Percentiles rank a stretch among this genome's conserved stretches.
phyloP scores from a whole-genome alignment of 2,888 invertebrate genomes.

The Phoenoteleia sp. region DNA sequence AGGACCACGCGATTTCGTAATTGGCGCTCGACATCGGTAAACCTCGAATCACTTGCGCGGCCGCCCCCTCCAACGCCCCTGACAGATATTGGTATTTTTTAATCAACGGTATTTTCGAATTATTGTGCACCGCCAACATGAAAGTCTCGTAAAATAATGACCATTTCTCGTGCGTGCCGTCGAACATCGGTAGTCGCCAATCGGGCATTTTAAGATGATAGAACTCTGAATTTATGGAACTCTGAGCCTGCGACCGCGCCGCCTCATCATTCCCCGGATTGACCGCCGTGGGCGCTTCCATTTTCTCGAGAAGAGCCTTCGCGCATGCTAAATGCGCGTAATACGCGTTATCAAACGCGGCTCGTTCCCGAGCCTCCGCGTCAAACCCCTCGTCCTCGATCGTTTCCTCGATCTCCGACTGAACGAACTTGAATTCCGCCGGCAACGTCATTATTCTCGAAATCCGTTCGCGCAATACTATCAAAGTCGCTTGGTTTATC shows the following conservation, averaged over 20 bases:
- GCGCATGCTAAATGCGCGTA: too few relatives aligned
- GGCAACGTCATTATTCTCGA: too few relatives aligned
- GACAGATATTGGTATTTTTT: constrained; percentile 71
- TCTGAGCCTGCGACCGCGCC: neutral
- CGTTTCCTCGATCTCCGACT: too few relatives aligned
- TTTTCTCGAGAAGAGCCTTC: too few relatives aligned
- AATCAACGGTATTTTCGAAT: constrained; percentile 46
- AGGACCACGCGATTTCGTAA: constrained; percentile 60
- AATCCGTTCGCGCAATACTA: too few relatives aligned
- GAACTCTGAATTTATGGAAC: neutral
- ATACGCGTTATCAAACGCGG: too few relatives aligned
- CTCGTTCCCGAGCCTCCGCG: too few relatives aligned
- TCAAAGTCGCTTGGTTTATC: too few relatives aligned
- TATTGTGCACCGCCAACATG: constrained; percentile 68
- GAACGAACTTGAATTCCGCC: too few relatives aligned
- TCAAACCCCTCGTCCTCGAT: too few relatives aligned
- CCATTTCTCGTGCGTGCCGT: constrained; percentile 8
- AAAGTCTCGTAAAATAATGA: constrained; percentile 67
- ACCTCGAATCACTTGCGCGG: constrained; percentile 61
- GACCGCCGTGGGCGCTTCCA: neutral
- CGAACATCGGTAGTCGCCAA: constrained; percentile 1
- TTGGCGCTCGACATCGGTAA: constrained; percentile 6
- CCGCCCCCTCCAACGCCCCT: constrained; percentile 56
- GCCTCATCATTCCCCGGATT: neutral
- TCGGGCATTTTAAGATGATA: constrained; percentile 14